A percentile compares a stretch with the other conserved stretches of the same genome.
Evolutionary conservation across 30 jellyfish, hydroid and myxozoan genomes (phyloP).

Genomic region (Phacellophora camtschatica): DNA sequence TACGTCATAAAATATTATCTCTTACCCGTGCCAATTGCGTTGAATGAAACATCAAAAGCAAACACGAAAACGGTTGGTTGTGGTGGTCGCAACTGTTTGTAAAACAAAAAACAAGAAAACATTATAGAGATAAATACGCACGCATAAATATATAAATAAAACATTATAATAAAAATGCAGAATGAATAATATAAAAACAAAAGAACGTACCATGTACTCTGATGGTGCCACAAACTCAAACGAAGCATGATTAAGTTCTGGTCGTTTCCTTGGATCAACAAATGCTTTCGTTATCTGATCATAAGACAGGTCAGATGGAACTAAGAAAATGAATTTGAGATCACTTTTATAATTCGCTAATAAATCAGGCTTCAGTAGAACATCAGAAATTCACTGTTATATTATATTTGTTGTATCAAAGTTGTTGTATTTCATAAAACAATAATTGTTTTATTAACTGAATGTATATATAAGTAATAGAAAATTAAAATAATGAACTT

Average conservation of each 20-base stretch:
- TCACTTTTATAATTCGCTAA: no score
- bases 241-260: conserved; percentile 72
- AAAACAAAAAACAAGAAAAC: neutral
- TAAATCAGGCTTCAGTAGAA: no score
- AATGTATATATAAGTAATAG: no score
- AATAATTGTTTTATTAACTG: no score
- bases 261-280: conserved; percentile 76
- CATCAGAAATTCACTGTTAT: no score
- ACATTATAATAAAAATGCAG: no score
- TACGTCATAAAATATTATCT: neutral
- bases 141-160: no score
- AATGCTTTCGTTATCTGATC: conserved; percentile 75
- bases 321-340: no score
- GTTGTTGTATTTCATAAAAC: no score
- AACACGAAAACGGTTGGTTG: conserved; percentile 86
- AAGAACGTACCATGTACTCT: conserved; percentile 81
- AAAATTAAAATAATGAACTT: no score
- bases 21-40: conserved; percentile 88
- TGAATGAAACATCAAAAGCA: conserved; percentile 84
- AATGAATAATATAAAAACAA: neutral
- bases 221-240: conserved; percentile 90
- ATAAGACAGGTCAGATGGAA: conserved; percentile 79
- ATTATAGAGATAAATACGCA: no score
- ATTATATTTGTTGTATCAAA: no score
- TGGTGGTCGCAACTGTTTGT: conserved; percentile 88